A percentile compares a stretch with the other conserved stretches of the same genome.
Conservation (phyloP, 1,140 invertebrate genomes). For the Drosophila tristis region DNA sequence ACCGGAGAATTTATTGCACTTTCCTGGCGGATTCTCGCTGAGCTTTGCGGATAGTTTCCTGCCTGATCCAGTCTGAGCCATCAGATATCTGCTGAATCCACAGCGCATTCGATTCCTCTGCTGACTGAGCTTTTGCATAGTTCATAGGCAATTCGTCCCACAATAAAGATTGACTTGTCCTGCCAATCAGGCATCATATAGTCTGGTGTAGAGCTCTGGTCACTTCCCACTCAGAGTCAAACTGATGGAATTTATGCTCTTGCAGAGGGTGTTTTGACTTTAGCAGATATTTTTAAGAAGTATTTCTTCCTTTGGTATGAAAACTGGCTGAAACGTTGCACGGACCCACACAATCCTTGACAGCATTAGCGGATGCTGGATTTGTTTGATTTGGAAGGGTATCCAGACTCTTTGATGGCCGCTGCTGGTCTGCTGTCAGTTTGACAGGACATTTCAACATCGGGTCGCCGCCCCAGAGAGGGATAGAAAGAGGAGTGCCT, state of each 20-base stretch:
- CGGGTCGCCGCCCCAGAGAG: conserved; percentile 29
- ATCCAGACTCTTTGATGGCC: too few species aligned
- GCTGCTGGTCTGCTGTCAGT: conserved; percentile 43
- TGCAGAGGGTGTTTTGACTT: too few species aligned
- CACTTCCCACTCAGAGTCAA: conserved; percentile 39
- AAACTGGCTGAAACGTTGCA: too few species aligned
- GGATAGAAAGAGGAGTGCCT: conserved; percentile 41
- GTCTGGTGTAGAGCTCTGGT: conserved; percentile 35
- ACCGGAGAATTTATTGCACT: conserved; percentile 38
- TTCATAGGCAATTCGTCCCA: conserved; percentile 11
- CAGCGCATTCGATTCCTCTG: not conserved
- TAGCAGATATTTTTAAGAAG: too few species aligned
- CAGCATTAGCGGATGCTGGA: too few species aligned
- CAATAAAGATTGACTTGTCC: conserved; percentile 14
- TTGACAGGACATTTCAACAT: conserved; percentile 58
- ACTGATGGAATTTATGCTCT: conserved; percentile 38
- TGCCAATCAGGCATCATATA: conserved; percentile 53
- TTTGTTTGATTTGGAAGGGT: not conserved
- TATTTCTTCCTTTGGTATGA: too few species aligned
- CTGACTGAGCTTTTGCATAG: conserved; percentile 33
- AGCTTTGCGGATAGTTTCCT: too few species aligned
- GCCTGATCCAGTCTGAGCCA: not conserved
- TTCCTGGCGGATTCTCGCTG: conserved; percentile 13
- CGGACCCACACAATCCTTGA: too few species aligned
- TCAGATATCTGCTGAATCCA: too few species aligned